Percentiles rank a stretch among this genome's conserved stretches.
Conservation (phyloP, 2,113 vertebrate species). For the Telmatochromis sp. region DNA sequence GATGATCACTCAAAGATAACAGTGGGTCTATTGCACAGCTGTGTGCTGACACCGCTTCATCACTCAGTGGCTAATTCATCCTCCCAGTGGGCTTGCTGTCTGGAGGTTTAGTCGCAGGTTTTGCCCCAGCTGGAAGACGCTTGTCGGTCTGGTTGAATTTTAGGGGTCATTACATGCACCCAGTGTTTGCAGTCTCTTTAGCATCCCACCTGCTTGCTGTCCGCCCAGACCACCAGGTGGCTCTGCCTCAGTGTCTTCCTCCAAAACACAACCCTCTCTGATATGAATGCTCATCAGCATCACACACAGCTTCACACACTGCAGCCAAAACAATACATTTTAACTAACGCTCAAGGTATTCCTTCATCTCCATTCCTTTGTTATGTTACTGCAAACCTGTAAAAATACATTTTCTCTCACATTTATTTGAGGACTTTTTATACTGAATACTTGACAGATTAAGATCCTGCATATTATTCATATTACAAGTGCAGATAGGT, state of each 20-base stretch:
- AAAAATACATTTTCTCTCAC: neutral
- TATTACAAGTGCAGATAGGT: neutral
- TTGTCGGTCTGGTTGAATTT: neutral
- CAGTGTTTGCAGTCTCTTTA: neutral
- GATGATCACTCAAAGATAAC: slow-evolving; percentile 7
- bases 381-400: neutral
- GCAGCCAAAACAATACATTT: neutral
- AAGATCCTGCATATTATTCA: neutral
- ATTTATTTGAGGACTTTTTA: neutral
- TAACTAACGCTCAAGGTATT: neutral
- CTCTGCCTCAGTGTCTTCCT: neutral
- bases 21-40: slow-evolving; percentile 14
- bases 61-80: neutral
- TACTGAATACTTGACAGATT: neutral
- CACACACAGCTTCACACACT: neutral
- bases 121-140: slow-evolving; percentile 20
- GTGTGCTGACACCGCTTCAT: slow-evolving; percentile 4
- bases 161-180: slow-evolving; percentile 49
- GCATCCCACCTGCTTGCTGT: slow-evolving; percentile 35
- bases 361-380: neutral
- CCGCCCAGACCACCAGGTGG: neutral
- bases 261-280: neutral
- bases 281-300: neutral
- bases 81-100: neutral
- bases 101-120: neutral